Evolutionary conservation across 2,888 invertebrate genomes (phyloP), one percentile per base, ranked within the genome.

Genomic region (Scrobipalpa atriplicella): DNA sequence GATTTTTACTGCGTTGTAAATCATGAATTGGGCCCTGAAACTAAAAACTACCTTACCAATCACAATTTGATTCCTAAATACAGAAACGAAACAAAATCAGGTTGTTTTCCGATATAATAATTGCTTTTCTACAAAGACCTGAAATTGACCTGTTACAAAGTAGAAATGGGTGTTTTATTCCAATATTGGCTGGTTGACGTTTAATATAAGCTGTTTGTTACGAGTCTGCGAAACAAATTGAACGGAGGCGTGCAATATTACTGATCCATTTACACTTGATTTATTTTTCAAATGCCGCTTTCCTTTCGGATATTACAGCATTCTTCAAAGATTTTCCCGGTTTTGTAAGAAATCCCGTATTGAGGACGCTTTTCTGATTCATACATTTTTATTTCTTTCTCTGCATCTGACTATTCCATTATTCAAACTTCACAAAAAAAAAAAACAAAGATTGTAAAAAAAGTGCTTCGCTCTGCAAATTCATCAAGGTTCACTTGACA

Each of bases 401-500:
- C 79, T 78, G 79, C 80, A 81, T 82, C 84, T 13, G 43, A 43
- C 10, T 43, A 13, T 13, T 13, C 13, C 2, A 13, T 13, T 11
- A n/a, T 43, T 3, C 13, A 43, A 29, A 29, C 29, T 5, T 29
- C 11, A n/a, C 6, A 6, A n/a, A n/a, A n/a, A 47, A 10, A 43
- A 43, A 47, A 16, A 47, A 5, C n/a, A 16, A 1, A 47, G 13
- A 43, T 13, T 10, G 5, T 43, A 13, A 13, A 13, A 43, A 43
- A 3, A 13, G 0, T 43, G 43, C 11, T 11, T 43, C 13, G 78
- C 76, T 78, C 73, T 80, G 79, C 77, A 79, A 80, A 81, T 83
- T 85, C 81, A 85, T 88, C 81, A 85, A 82, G 29, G 74, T 78
- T 77, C 73, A 68, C 71, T 71, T 76, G 71, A 74, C 73, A 76